Evolutionary conservation across 2,888 invertebrate species (phyloP), one percentile per base, ranked within the genome.

Genomic region (Polydrusus pterygomalis): DNA sequence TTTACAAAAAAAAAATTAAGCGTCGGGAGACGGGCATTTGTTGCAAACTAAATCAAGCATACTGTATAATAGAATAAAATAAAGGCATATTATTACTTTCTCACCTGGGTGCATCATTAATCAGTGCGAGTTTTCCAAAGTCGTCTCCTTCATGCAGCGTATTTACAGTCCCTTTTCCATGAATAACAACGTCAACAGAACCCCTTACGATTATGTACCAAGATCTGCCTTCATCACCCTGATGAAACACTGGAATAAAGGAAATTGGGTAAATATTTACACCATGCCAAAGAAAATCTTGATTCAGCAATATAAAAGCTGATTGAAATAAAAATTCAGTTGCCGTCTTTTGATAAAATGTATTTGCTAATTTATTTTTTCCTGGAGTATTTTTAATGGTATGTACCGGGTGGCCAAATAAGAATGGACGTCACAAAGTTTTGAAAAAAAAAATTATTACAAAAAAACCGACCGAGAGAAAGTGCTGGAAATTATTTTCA

Each of bases 131-230:
- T 89, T 96, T 96, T 67, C 96, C 96, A 87, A 96, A 96, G 88
- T 96, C 96, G 87, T 96, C 96, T 74, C 95, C 95, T 87, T 95
- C 95, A 85, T 93, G 93, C 47, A 96, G 89, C 54, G 93, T 93
- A 80, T 94, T 94, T 43, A 96, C 95, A 13, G 93, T 92, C 62
- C 95, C 95, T 89, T 95, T 95, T 77, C 95, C 95, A 86, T 94
- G 93, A 81, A 95, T 95, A 80, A 93, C 93, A 73, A 96, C 95
- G 86, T 95, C 94, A 56, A 96, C 95, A 7, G 94, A 94, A 56
- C 95, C 96, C 83, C 93, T 91, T 70, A 95, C 90, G 80, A 96
- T 92, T 79, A 96, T 94, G 87, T 95, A 96, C 95, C 95, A 96
- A 56, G 94, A 94, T 81, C 93, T 91, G 62, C 95, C 95, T 86